Evolutionary conservation across 1,140 invertebrate species (phyloP).

Genomic region (Drosophila albomicans): DNA sequence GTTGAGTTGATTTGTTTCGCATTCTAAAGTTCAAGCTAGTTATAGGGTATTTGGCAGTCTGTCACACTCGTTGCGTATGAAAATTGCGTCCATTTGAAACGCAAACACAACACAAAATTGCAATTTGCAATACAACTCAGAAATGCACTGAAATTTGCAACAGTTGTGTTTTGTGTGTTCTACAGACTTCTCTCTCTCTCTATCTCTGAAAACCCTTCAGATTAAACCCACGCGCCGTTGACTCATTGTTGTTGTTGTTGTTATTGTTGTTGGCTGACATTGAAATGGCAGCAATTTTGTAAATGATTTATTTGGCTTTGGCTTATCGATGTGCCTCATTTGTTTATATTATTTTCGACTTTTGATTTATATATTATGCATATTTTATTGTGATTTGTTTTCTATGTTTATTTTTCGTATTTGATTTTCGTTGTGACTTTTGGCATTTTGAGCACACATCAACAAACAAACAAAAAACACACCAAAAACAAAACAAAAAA

Average conservation of each 20-base stretch:
- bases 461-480: neutral
- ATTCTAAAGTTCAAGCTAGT: neutral
- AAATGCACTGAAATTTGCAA: conserved; percentile 38
- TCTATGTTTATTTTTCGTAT: neutral
- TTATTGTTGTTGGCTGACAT: conserved; percentile 58
- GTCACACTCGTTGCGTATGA: neutral
- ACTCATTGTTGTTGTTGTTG: conserved; percentile 44
- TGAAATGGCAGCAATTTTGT: conserved; percentile 60
- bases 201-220: conserved; percentile 33
- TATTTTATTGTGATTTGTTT: neutral
- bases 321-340: conserved; percentile 18
- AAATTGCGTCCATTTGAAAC: conserved; percentile 25
- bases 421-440: conserved; percentile 34
- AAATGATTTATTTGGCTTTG: conserved; percentile 32
- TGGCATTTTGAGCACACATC: conserved; percentile 39
- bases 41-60: conserved; percentile 2
- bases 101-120: conserved; percentile 39
- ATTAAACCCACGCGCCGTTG: conserved; percentile 42
- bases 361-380: conserved; percentile 31
- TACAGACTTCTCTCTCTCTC: neutral
- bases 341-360: conserved; percentile 19
- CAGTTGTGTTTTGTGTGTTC: conserved; percentile 8
- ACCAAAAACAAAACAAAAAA: neutral
- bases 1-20: neutral
- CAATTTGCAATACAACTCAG: conserved; percentile 21